Base-by-base conservation (phyloP, 2,113 vertebrate genomes). In the Prinia subflava region DNA sequence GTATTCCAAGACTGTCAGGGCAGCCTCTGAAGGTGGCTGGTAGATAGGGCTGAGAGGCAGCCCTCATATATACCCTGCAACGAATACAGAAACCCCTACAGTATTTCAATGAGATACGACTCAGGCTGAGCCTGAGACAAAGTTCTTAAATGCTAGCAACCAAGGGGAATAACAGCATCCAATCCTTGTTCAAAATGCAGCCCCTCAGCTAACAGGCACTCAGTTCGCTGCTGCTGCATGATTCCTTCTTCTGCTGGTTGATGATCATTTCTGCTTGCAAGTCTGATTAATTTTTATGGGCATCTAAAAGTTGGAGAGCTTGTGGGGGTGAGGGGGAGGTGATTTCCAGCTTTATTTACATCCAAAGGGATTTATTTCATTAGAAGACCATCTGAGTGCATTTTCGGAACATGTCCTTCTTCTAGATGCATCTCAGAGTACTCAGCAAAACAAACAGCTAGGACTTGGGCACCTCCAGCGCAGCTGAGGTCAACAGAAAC, bases 301-400 rank as follows among this genome's bases (percentile, higher is more conserved):
- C 50, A 70, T 44, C 35, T 33, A 50, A 37, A 59, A 49, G 37
- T 7, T 83, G 88, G 22, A 59, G 31, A 53, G 52, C 22, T 27
- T 18, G 33, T 11, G 14, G 9, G 10, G 5, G 13, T 0, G 0
- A 62, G 2, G 5, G 6, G 8, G 7, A 4, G 4, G 5, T 35
- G 41, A n/a, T 76, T 86, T 90, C 68, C 37, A 56, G 22, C 17
- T 49, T 79, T 92, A 65, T 86, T 80, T 90, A 68, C 31, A 50
- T 57, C 47, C 69, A 17, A 27, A n/a, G 42, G 18, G 28, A 59
- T 62, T 23, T 59, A 37, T 74, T 92, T 76, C 49, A 44, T 65
- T 69, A 22, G 14, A 69, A 88, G 57, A 47, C 47, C 39, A 62
- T 17, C 9, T n/a, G 19, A 80, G 39, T 11, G 21, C 50, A 53